Base-by-base conservation (phyloP, 2,888 invertebrate species). In the Cryptocheilus praepositus region DNA sequence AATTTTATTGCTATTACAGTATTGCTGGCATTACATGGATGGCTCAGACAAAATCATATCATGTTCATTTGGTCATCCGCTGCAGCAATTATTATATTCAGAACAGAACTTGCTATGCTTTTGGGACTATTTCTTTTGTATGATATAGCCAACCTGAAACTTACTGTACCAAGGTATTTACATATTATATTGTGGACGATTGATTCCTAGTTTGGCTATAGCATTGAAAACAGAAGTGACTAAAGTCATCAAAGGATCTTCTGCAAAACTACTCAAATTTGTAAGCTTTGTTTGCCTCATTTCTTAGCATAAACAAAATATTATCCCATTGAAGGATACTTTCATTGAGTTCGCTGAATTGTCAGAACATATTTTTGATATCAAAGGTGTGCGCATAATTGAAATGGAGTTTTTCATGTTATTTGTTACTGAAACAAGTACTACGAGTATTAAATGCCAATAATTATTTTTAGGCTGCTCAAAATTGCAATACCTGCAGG, bases 51-150 rank as follows among this genome's bases (percentile, higher is more conserved):
- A 73, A 92, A 93, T 82, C 93, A 93, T 77, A 91, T 91, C 82
- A 91, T 91, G 77, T 98, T 97, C 86, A 92, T 98, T 56, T 92
- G 94, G 87, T 92, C 93, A 74, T 95, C 97, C n/a, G 98, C 95
- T 46, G 94, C 95, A 76, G 93, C 96, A 52, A 95, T 97, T 70
- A 91, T 98, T 65, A 93, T 98, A 85, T 98, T 98, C 89, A 92
- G 99, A 85, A 92, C 94, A 28, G 99, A 99, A 89, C 90, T 99
- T 67, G 93, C 94, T 2, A 90, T 98, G 85, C 92, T 98, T 75
- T 92, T 97, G 84, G 98, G 98, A 19, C 90, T 97, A 58, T 92
- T 98, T 72, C 90, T 98, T 22, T 89, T 97, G 7, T 92, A 95
- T 82, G 96, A 97, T 88, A 89, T 99, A 58, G 90, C 93, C 78